Base-by-base conservation (phyloP, 1,140 invertebrate genomes). In the Drosophila navojoa region DNA sequence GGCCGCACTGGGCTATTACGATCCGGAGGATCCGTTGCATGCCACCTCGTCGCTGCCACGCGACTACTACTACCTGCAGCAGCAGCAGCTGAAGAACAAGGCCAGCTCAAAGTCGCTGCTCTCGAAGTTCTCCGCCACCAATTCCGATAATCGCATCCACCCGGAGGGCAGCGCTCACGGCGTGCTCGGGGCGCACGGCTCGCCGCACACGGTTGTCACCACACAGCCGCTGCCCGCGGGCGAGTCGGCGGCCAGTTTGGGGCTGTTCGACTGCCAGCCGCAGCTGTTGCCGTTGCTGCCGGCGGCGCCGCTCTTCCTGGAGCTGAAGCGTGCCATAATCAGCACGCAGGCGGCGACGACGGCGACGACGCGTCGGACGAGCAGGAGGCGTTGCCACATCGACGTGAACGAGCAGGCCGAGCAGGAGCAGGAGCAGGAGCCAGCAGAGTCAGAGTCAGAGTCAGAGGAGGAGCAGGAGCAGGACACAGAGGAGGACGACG, bases 61-160 rank as follows among this genome's bases (percentile, higher is more conserved):
- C 9, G 90, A 91, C 54, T 91, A 78, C 32, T 91, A 91, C 50
- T 91, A 90, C 50, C 68, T 91, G 68, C 90, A 91, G 52, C 90
- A 91, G 61, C 90, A 91, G 63, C 86, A 91, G 53, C 66, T 90
- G 11, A 91, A 90, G 59, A 91, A 91, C 25, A 91, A 91, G 61
- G 79, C 68, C 49, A 91, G 90, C 44, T 78, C 86, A 0, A 64
- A 71, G 5, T 90, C 87, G 3, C 35, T 91, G 10, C 73, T 91
- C 22, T 91, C 90, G 15, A 91, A 91, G 44, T 91, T 91, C 54
- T 89, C 82, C 2, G 66, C 85, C 0, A 90, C 87, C 3, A 86
- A 84, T 11, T 91, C 90, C 1, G 90, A 91, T 38, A 91, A 91
- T 76, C 90, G 90, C 54, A 91, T 91, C 2, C 82, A 91, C 66